A percentile compares a stretch with the other conserved stretches of the same genome.
Conservation (phyloP, 1,140 invertebrate species). For the Drosophila mojavensis region DNA sequence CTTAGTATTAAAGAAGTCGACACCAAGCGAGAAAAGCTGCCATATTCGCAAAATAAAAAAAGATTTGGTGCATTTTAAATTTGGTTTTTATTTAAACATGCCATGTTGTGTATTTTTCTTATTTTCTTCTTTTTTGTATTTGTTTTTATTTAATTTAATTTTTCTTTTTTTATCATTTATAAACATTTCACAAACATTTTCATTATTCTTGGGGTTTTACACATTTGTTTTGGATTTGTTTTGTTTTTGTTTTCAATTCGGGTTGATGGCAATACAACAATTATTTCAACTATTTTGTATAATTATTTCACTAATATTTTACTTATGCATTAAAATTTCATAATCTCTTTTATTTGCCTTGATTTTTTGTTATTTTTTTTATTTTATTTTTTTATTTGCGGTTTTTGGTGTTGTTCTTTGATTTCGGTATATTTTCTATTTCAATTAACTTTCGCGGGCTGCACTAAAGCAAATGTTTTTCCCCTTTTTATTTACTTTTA, state of each 20-base stretch:
- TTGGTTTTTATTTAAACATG: constrained; percentile 59
- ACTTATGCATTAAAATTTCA: constrained; percentile 41
- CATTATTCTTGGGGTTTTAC: constrained; percentile 65
- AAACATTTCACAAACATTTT: constrained; percentile 81
- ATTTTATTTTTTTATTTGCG: constrained; percentile 20
- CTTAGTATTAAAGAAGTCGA: not conserved
- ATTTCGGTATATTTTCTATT: constrained; percentile 27
- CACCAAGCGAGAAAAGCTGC: not conserved
- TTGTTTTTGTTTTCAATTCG: constrained; percentile 46
- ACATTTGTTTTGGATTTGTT: constrained; percentile 62
- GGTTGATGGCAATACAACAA: constrained; percentile 72
- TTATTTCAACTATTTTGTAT: constrained; percentile 82
- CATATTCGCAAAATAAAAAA: not conserved
- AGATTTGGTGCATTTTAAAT: constrained; percentile 34
- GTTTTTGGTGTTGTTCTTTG: constrained; percentile 47
- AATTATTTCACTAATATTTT: constrained; percentile 69
- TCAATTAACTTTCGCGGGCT: constrained; percentile 35
- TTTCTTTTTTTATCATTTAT: constrained; percentile 67
- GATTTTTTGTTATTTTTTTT: not conserved
- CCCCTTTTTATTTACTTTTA: constrained; percentile 3
- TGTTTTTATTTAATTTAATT: constrained; percentile 44
- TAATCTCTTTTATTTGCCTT: constrained; percentile 24
- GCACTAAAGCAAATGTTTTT: constrained; percentile 54
- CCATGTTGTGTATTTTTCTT: constrained; percentile 32
- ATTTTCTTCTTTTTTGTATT: constrained; percentile 29